Percentiles rank a stretch among this genome's conserved stretches.
These are phyloP conservation scores for Umimayanthus chanpuru DNA, from an alignment of 92 coral and sea anemone species.

Conservation along the genomic window DNA sequence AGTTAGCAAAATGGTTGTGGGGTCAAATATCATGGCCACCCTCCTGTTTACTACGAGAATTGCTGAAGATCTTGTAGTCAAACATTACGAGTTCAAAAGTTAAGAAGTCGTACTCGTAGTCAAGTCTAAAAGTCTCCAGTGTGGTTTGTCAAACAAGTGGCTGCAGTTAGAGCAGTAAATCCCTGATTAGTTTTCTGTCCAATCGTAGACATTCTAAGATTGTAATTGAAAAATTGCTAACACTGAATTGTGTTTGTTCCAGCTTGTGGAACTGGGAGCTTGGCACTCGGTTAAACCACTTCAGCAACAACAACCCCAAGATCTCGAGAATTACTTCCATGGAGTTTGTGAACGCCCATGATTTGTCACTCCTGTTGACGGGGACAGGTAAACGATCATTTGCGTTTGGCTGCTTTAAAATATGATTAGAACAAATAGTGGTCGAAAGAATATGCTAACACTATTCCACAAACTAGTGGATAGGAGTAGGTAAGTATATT, in stretches of 20 bases:
- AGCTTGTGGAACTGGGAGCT: conserved; percentile 96
- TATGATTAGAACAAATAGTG: neutral
- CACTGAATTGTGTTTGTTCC: neutral
- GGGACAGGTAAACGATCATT: conserved; percentile 74
- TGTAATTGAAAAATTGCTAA: neutral
- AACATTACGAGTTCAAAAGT: no score
- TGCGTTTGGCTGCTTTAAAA: neutral
- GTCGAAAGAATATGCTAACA: neutral
- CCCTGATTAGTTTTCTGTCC: neutral
- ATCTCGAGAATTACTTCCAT: conserved; percentile 87
- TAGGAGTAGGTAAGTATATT: no score
- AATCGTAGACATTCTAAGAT: neutral
- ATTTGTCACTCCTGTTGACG: conserved; percentile 84
- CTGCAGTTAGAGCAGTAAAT: neutral
- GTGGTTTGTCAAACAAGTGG: no score
- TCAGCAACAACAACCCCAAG: conserved; percentile 82
- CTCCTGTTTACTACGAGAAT: no score
- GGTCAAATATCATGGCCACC: no score
- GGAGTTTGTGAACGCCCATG: conserved; percentile 94
- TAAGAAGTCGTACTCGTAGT: no score
- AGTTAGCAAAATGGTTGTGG: no score
- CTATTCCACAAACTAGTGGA: neutral
- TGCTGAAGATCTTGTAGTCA: no score
- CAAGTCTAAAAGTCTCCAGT: no score
- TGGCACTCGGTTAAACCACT: conserved; percentile 79